Evolutionary conservation across 2,888 invertebrate genomes (phyloP), one percentile per base, ranked within the genome.

Genomic region (Sialis lutaria): DNA sequence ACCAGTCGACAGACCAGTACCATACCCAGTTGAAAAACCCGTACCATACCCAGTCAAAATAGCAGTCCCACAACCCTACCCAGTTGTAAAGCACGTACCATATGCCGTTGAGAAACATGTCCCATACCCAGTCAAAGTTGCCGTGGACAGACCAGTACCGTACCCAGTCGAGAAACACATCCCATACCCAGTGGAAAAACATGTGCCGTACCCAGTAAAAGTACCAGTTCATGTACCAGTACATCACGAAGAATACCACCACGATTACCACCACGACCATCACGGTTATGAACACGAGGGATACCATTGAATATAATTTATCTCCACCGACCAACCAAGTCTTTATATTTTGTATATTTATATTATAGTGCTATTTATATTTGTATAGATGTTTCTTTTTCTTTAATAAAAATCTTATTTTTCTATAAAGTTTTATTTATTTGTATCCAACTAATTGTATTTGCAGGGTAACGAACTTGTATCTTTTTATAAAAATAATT

Each of bases 71-170:
- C 67, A 70, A 55, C 73, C 65, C 1, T 75, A 75, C 63, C 76
- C 79, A 46, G 80, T 81, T 39, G 72, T 77, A 67, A 79, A 77
- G 63, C 75, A 76, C 56, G 68, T 79, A 9, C 77, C 77, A 40
- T 70, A 70, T 57, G 64, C 77, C 55, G 72, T 74, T 4, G 75
- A 77, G 56, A 77, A 63, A 62, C 71, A 68, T 41, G 69, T 74
- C n/a, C 65, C 74, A 12, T 68, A 69, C 55, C 77, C 81, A 51
- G 81, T 83, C 13, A 75, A 78, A 58, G 77, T 79, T 33, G 77
- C 72, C 51, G 73, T 75, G 41, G 77, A 73, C 72, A 50, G 73
- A 77, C 76, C 76, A 8, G 72, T 73, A 53, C 77, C 77, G 47
- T 76, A 76, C 65, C 75, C 75, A 6, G 77, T 77, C 12, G 75